Base-by-base conservation (phyloP, 2,888 invertebrate genomes). In the Exocentrus adspersus region DNA sequence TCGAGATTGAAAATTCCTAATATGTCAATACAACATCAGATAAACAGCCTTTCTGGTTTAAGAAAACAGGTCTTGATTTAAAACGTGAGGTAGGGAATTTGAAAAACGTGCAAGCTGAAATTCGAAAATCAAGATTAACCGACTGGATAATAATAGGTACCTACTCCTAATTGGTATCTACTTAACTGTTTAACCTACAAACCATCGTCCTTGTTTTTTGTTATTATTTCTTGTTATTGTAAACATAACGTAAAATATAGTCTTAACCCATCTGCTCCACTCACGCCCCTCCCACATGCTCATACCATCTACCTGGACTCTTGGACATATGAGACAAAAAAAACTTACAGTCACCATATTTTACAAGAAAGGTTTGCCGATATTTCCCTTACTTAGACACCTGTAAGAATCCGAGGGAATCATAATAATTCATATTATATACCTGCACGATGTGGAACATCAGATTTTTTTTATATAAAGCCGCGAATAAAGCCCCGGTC, bases 401-500 rank as follows among this genome's bases (percentile, higher is more conserved):
- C 68, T 68, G 68, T 68, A 66, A 46, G 48, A 41, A 65, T 68
- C 51, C 45, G 14, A 48, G 62, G 62, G 62, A 66, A 21, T 68
- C 62, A 68, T 67, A 60, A 68, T 68, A 68, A 68, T 68, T 68
- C 68, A 68, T 68, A 37, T 37, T 37, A n/a, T 37, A 68, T 68
- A 68, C 68, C 68, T 68, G 68, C 61, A 59, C 61, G 61, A 67
- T 64, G 46, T 60, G 43, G 28, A 56, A 57, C 60, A 51, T 45
- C 32, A 52, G 62, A 63, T 62, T 62, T 68, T n/a, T n/a, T 73
- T 74, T 71, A 72, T 72, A 72, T 72, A 71, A 71, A 73, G 73
- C 66, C 73, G 73, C 73, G 72, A 72, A 74, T 74, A 72, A 71
- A 70, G 71, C 67, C 60, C 61, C 67, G 69, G 68, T 65, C 69